phyloP scores from a whole-genome alignment of 2,113 vertebrate genomes.

The Cyprichromis sp. region DNA sequence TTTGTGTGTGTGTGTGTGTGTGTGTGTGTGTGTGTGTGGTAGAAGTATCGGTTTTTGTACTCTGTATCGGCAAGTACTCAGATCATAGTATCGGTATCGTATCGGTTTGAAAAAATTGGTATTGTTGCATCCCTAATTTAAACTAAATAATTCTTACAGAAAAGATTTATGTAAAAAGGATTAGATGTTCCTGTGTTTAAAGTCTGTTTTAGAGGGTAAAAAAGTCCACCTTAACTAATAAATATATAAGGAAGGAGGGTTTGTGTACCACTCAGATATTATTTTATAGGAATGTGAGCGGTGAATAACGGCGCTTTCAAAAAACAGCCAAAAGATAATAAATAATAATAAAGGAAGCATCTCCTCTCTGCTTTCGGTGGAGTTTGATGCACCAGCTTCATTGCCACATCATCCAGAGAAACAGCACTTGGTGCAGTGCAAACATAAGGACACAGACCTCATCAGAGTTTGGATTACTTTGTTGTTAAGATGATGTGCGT shows the following conservation, averaged over 20 bases:
- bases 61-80: too few relatives aligned
- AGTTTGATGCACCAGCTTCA: background rate
- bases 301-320: background rate
- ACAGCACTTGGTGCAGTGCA: background rate
- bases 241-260: background rate
- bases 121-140: too few relatives aligned
- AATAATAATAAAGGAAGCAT: background rate
- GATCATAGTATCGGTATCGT: too few relatives aligned
- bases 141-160: background rate
- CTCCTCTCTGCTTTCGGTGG: background rate
- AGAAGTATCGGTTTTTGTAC: too few relatives aligned
- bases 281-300: rapidly evolving
- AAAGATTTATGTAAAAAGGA: background rate
- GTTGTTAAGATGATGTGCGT: background rate
- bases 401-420: background rate
- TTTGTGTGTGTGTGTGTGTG: too few relatives aligned
- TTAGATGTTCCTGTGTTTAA: background rate
- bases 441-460: background rate
- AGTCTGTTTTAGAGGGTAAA: background rate
- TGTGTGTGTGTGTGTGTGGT: too few relatives aligned
- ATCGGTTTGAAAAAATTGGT: too few relatives aligned
- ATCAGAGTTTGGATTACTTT: background rate
- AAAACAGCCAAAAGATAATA: background rate
- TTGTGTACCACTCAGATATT: background rate
- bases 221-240: background rate